A percentile compares a stretch with the other conserved stretches of the same genome.
phyloP scores from a whole-genome alignment of 2,113 vertebrate genomes.

The Poeciliopsis turrubarensis region DNA sequence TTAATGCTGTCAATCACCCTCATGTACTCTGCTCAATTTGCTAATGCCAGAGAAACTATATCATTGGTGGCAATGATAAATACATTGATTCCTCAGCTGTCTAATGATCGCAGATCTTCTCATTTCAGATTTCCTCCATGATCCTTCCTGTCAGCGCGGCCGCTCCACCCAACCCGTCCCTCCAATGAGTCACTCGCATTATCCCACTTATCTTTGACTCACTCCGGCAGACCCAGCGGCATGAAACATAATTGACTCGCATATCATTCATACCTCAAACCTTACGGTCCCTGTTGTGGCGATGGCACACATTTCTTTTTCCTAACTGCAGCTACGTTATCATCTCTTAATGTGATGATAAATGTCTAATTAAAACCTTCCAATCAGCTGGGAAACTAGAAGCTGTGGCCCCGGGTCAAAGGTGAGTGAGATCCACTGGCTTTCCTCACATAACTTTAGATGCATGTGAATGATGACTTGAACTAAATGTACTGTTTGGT shows the following conservation, averaged over 20 bases:
- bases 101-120: neutral
- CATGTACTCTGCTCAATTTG: too few species aligned
- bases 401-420: slow-evolving; percentile 40
- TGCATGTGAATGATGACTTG: too few species aligned
- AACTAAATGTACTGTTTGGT: too few species aligned
- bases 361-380: neutral
- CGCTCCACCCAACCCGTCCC: slow-evolving; percentile 9
- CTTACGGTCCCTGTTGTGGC: neutral
- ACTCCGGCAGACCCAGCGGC: slow-evolving; percentile 8
- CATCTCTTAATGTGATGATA: neutral
- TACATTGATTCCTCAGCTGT: too few species aligned
- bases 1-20: too few species aligned
- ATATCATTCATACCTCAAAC: neutral
- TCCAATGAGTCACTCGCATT: slow-evolving; percentile 31
- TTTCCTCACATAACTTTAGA: too few species aligned
- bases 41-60: too few species aligned
- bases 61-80: too few species aligned
- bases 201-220: slow-evolving; percentile 24
- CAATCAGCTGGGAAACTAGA: slow-evolving; percentile 45
- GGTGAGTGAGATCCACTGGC: slow-evolving; percentile 34
- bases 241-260: neutral
- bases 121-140: neutral
- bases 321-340: slow-evolving; percentile 5
- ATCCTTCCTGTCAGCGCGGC: neutral
- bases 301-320: neutral